Conservation (phyloP, 2,888 invertebrate species). For the Dynastes grantii region DNA sequence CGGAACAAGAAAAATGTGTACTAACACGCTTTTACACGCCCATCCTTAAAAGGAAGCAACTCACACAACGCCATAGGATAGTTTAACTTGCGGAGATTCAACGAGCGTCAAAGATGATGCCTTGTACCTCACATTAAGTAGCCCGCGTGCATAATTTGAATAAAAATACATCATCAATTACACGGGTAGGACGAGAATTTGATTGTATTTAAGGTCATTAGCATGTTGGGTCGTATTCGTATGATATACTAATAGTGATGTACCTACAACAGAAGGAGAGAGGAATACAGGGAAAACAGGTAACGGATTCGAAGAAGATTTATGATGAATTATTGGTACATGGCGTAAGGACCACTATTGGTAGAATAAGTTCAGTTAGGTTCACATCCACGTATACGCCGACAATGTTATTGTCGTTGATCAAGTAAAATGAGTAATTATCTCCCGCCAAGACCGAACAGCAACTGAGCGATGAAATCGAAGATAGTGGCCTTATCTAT, state of each 20-base stretch:
- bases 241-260: not conserved
- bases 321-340: conserved; percentile 41
- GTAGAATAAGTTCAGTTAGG: not conserved
- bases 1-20: no score
- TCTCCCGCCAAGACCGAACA: not conserved
- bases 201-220: conserved; percentile 40
- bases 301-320: conserved; percentile 25
- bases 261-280: no score
- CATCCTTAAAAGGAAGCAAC: conserved; percentile 12
- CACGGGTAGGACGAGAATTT: conserved; percentile 42
- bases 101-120: conserved; percentile 28
- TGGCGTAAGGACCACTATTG: not conserved
- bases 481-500: conserved; percentile 13
- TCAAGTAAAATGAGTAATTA: conserved; percentile 41
- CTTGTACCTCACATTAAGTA: conserved; percentile 47
- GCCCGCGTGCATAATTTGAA: conserved; percentile 41
- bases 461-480: conserved; percentile 19
- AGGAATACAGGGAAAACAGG: not conserved
- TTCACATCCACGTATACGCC: not conserved
- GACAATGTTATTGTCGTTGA: conserved; percentile 27
- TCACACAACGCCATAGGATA: conserved; percentile 3
- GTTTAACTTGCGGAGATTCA: conserved; percentile 44
- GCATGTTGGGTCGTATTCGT: not conserved
- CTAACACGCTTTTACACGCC: conserved; percentile 22
- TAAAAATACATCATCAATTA: conserved; percentile 51